Evolutionary conservation across 2,888 invertebrate species (phyloP).

Genomic region (Colletes collaris): DNA sequence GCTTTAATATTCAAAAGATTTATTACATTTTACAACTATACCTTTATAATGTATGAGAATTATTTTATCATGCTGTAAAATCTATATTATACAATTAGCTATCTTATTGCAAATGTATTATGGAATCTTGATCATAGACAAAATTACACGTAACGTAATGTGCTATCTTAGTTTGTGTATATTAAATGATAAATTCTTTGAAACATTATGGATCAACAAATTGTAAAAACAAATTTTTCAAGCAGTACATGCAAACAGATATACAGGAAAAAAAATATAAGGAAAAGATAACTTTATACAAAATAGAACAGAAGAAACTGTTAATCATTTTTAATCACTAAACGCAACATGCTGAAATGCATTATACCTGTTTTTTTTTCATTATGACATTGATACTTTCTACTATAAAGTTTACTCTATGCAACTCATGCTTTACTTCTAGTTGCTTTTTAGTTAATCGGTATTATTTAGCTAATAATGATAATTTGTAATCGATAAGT

Average conservation of each 20-base stretch:
- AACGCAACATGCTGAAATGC: not conserved
- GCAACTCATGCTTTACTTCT: not conserved
- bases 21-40: slow-evolving; percentile 1
- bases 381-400: not conserved
- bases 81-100: slow-evolving; percentile 4
- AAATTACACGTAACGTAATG: not conserved
- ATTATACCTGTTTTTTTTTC: not conserved
- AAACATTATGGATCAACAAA: no score
- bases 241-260: no score
- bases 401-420: slow-evolving; percentile 1
- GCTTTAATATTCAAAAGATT: not conserved
- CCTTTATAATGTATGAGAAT: slow-evolving; percentile 1
- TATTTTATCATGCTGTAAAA: slow-evolving; percentile 12
- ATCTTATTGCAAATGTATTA: not conserved
- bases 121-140: not conserved
- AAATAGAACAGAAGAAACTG: no score
- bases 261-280: no score
- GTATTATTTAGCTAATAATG: not conserved
- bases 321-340: no score
- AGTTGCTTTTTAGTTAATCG: not conserved
- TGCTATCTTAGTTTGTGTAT: not conserved
- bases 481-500: not conserved
- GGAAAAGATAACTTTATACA: no score
- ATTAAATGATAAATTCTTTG: not conserved
- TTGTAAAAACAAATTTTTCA: no score